Base-by-base conservation (phyloP, 2,888 invertebrate species). In the Oscheius sp. region DNA sequence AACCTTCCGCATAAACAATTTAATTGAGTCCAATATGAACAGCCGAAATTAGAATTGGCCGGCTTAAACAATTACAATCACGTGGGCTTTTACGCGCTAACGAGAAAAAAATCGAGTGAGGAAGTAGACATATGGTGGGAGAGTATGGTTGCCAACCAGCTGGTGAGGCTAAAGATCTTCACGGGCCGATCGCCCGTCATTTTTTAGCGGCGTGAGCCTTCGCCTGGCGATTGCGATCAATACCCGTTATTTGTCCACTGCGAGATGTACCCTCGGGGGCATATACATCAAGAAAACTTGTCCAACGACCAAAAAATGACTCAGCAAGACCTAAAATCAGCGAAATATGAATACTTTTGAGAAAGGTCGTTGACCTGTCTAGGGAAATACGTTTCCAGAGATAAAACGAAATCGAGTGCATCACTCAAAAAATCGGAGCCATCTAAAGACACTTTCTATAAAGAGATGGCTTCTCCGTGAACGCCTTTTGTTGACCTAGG, bases 191-290 rank as follows among this genome's bases (percentile, higher is more conserved):
- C 68, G 68, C 55, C 42, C 53, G 55, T 68, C 55, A 68, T 68
- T 55, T 68, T 68, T 68, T 32, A 68, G 68, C 68, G 68, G 68
- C 53, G 68, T 68, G 68, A 55, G 53, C 68, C 55, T 55, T 51
- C 66, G 51, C 68, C 68, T 33, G 35, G 68, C 68, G 63, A 63
- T 63, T 63, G 68, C 68, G 68, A 68, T 68, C 68, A 55, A 68
- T 68, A 68, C 68, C 55, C 68, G 68, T 55, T 68, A 68, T 68
- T 68, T 68, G 68, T 55, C 68, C 53, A 68, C 68, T 33, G 21
- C 10, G 68, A 68, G 68, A 68, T 55, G 53, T 42, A 55, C 68
- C 68, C 68, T 68, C 55, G 55, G 68, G 68, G 55, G 55, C 63
- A 21, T 47, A 7, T 21, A n/a, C 21, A 7, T 63, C 63, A 63